These are phyloP conservation scores for Ariopsis seemanni DNA, from an alignment of 2,113 vertebrate species.

Conservation along the genomic window DNA sequence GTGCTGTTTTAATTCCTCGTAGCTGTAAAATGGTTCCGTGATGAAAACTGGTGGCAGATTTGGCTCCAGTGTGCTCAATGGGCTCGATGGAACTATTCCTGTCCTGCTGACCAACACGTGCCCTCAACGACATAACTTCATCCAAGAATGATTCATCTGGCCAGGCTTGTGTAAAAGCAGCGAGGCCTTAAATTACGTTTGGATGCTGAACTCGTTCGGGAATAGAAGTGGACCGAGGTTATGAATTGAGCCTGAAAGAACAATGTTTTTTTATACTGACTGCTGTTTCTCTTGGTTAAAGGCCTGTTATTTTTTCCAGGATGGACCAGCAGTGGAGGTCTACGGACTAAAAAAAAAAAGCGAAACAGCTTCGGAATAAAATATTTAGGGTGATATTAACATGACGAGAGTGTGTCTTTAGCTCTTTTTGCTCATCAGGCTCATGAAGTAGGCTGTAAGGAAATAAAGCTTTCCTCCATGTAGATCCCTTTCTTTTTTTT, in stretches of 20 bases:
- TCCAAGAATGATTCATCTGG: constrained; percentile 26
- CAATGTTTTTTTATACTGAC: constrained; percentile 33
- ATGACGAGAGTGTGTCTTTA: background rate
- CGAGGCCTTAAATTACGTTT: constrained; percentile 44
- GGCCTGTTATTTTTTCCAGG: background rate
- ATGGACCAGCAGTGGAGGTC: background rate
- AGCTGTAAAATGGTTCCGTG: background rate
- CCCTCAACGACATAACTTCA: constrained; percentile 12
- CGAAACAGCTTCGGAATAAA: background rate
- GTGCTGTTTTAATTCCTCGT: background rate
- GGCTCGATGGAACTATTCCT: background rate
- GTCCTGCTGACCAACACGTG: constrained; percentile 29
- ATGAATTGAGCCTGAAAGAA: constrained; percentile 31
- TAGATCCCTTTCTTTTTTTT: background rate
- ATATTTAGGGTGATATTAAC: background rate
- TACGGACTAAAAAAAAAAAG: background rate
- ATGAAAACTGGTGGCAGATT: background rate
- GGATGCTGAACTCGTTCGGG: background rate
- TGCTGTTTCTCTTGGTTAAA: constrained; percentile 18
- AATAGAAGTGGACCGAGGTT: constrained; percentile 31
- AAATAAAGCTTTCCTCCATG: background rate
- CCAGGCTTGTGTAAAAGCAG: constrained; percentile 7
- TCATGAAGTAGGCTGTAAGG: too few relatives aligned
- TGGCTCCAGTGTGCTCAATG: background rate
- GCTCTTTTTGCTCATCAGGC: background rate